Conservation (phyloP, 2,888 invertebrate species). For the Notocelia uddmanniana region DNA sequence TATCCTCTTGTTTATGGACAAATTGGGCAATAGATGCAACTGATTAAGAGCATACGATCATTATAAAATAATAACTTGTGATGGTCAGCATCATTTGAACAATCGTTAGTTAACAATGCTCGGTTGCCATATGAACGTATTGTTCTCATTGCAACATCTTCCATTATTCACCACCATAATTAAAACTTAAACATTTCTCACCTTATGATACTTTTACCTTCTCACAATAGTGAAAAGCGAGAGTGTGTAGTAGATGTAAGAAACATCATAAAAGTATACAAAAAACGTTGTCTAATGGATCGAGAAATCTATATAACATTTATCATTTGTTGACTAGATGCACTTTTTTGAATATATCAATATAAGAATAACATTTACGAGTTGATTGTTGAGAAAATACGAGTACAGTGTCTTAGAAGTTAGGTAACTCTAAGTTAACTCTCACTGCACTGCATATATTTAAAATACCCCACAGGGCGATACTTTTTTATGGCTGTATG, state of each 20-base stretch:
- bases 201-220: constrained; percentile 7
- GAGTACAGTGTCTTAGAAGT: no score
- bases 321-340: neutral
- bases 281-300: neutral
- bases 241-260: constrained; percentile 12
- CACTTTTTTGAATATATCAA: no score
- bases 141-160: constrained; percentile 29
- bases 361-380: no score
- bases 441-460: no score
- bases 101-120: constrained; percentile 9
- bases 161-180: constrained; percentile 6
- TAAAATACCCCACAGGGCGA: no score
- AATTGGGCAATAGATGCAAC: no score
- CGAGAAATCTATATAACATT: constrained; percentile 1
- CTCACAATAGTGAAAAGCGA: constrained; percentile 29
- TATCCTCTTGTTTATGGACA: no score
- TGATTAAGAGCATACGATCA: neutral
- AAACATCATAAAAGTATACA: neutral
- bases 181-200: constrained; percentile 18
- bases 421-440: no score
- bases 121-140: constrained; percentile 1
- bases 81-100: neutral
- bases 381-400: no score
- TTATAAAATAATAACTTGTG: neutral
- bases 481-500: no score